Evolutionary conservation across 2,113 vertebrate genomes (phyloP).

Genomic region (Solenodon paradoxus): DNA sequence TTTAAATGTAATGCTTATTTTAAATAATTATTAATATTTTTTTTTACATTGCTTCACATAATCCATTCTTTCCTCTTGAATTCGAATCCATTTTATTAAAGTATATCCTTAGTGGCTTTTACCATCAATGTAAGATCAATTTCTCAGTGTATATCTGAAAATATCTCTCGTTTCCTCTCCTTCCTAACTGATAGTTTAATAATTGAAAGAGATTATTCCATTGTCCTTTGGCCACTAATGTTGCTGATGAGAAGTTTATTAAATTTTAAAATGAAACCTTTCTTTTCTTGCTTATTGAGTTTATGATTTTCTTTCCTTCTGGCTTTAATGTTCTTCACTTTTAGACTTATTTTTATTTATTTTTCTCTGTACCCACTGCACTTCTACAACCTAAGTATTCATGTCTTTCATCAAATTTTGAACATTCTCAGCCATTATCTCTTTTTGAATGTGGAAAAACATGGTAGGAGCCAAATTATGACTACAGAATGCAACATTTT

Average conservation of each 20-base stretch:
- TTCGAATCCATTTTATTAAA: background rate
- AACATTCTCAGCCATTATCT: background rate
- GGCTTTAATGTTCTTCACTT: background rate
- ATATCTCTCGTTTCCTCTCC: background rate
- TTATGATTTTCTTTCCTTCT: background rate
- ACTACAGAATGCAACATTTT: background rate
- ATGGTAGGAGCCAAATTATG: background rate
- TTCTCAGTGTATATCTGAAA: background rate
- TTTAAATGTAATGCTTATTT: background rate
- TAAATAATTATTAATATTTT: background rate
- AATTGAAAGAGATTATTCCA: background rate
- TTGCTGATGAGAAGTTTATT: background rate
- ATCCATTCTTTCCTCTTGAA: background rate
- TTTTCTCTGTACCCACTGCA: background rate
- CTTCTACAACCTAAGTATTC: background rate
- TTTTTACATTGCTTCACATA: background rate
- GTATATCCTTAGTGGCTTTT: background rate
- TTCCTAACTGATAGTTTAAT: constrained; percentile 19
- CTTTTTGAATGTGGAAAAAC: constrained; percentile 20
- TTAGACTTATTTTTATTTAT: background rate
- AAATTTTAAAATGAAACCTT: background rate
- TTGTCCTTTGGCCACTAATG: background rate
- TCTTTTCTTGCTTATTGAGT: constrained; percentile 7
- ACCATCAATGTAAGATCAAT: background rate
- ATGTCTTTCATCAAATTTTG: background rate